These are phyloP conservation scores for Cephus rjabovi DNA, from an alignment of 2,888 invertebrate genomes.

Conservation along the genomic window DNA sequence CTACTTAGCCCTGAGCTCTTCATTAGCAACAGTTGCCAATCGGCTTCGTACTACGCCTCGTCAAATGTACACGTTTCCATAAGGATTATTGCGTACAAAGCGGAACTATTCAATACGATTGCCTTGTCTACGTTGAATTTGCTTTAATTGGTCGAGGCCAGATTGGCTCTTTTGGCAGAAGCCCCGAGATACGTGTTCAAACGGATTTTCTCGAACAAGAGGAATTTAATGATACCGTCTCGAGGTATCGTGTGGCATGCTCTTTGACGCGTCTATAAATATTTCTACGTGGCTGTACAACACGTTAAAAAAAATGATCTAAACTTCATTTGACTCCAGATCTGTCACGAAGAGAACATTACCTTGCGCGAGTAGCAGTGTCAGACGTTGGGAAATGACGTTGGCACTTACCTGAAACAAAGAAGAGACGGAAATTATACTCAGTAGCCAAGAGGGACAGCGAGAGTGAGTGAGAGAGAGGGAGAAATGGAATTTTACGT, in stretches of 20 bases:
- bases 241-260: neutral
- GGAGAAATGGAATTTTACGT: neutral
- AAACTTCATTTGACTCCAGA: neutral
- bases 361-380: neutral
- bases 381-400: neutral
- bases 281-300: neutral
- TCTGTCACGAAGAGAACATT: neutral
- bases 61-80: slow-evolving; percentile 1
- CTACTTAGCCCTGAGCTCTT: slow-evolving; percentile 60
- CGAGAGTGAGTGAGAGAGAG: neutral
- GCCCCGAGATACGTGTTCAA: neutral
- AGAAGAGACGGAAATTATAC: slow-evolving; percentile 34
- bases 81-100: neutral
- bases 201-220: neutral
- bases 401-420: slow-evolving; percentile 58
- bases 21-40: slow-evolving; percentile 54
- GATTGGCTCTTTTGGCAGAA: neutral
- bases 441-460: neutral
- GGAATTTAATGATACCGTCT: neutral
- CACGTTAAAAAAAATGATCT: neutral
- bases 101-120: neutral
- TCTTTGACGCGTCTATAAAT: neutral
- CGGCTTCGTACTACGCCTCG: slow-evolving; percentile 25
- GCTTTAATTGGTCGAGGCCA: neutral
- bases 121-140: neutral